Evolutionary conservation across 2,113 vertebrate genomes (phyloP), one percentile per base, ranked within the genome.

Genomic region (Balaenoptera acutorostrata): DNA sequence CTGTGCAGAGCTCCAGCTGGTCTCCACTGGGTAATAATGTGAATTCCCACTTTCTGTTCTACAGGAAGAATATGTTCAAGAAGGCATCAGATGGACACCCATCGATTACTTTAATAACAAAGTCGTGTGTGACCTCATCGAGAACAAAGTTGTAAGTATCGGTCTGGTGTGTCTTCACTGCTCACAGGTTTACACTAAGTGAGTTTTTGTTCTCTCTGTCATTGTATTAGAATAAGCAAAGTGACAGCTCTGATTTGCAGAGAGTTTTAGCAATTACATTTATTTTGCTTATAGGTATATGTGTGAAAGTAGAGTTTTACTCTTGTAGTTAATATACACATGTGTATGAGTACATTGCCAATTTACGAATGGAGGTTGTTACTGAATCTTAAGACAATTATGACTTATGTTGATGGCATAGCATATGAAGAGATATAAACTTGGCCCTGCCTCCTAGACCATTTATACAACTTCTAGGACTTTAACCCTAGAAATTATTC

Each of bases 41-140:
- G 68, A 63, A 27, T n/a, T 95, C 74, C 91, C 29, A 69, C 59
- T 95, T 97, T 98, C 66, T 97, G 4, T 87, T 83, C 94, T 95
- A 61, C 83, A 99, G 99, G 99, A 99, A 97, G 99, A 99, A 95
- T 99, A 99, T 0, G 99, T 99, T 75, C 99, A 99, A 96, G 99
- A 99, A 97, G 99, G 99, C 93, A 99, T 99, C 88, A 99, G 98
- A 75, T 99, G 99, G 99, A 99, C 99, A 4, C 98, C 99, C 27
- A 99, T 99, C 52, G 99, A 99, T 1, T 99, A 99, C 97, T 99
- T 99, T 75, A 99, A 99, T 98, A 99, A 99, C 98, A 99, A 99
- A 98, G 99, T 99, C 10, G 99, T 99, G 59, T 99, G 99, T 80
- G 99, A 99, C 96, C 99, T 99, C 96, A 99, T 99, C 92, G 99